phyloP scores from a whole-genome alignment of 2,797 vertebrate genomes.

The Hipposideros larvatus region DNA sequence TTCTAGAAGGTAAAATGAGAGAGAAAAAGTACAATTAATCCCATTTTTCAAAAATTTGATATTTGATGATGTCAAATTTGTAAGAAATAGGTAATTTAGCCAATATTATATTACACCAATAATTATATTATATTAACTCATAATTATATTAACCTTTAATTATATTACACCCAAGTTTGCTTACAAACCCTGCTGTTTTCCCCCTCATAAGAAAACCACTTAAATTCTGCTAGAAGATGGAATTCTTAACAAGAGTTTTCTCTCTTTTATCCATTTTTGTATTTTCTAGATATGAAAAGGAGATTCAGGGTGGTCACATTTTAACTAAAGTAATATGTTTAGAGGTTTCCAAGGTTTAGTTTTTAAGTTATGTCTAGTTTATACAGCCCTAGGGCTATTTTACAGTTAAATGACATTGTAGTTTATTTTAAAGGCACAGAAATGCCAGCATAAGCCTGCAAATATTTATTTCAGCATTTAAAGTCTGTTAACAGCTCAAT shows the following conservation, averaged over 20 bases:
- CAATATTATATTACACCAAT: background rate
- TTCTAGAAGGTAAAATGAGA: background rate
- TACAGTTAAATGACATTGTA: constrained; percentile 43
- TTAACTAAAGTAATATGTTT: constrained; percentile 42
- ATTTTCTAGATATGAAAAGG: constrained; percentile 46
- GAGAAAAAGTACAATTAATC: background rate
- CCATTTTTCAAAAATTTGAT: constrained; percentile 34
- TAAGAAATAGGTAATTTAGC: constrained; percentile 26
- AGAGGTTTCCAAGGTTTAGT: constrained; percentile 55
- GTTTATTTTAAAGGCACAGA: constrained; percentile 69
- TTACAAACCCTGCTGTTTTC: constrained; percentile 1
- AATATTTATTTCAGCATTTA: constrained; percentile 62
- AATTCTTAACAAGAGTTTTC: background rate
- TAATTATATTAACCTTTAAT: background rate
- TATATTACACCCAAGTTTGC: background rate
- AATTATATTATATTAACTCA: background rate
- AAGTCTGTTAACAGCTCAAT: constrained; percentile 46
- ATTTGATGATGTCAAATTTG: background rate
- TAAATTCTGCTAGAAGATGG: constrained; percentile 33
- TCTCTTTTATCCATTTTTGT: background rate
- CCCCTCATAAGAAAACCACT: background rate
- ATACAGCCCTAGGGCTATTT: constrained; percentile 35
- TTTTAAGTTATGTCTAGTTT: constrained; percentile 74
- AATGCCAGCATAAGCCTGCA: constrained; percentile 56
- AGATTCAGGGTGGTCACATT: constrained; percentile 11